Base-by-base conservation (phyloP, 2,113 vertebrate species). In the Illadopsis cleaveri region DNA sequence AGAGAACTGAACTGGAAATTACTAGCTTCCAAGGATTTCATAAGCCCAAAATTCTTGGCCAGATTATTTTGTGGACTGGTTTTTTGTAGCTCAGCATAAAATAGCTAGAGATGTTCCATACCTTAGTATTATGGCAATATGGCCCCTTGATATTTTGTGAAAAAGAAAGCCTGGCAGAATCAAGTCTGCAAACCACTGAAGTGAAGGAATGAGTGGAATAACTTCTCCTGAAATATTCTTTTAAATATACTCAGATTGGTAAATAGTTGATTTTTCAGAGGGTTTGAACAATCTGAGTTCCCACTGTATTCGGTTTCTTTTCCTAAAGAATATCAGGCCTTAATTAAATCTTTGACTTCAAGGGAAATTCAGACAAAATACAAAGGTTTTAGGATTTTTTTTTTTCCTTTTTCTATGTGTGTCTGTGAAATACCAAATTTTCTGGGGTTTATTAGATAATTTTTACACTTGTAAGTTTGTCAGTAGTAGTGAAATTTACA, bases 201-300 rank as follows among this genome's bases (percentile, higher is more conserved):
- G 11, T 51, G 11, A 5, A 56, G 1, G 22, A 83, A 71, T 54
- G 24, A 44, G 17, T 21, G 10, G 27, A 85, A 54, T 44, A 77
- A 0, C 6, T 64, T 3, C 4, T 82, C 78, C 28, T 58, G 19
- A 22, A 75, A 70, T 38, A 30, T 3, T 58, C 4, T 62, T 24
- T 35, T 48, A 14, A 51, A 83, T 68, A 27, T 65, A 35, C 13
- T 22, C 31, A 45, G 6, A 24, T 19, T 70, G 10, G 14, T 28
- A 62, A 80, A 13, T 24, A 45, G 10, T 50, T 3, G 0, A 15
- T 51, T 78, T 27, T 82, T 61, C 40, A 81, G 13, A 65, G 47
- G 3, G 5, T 58, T 70, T 54, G 9, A 72, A 66, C 7, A 68
- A 37, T 23, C 1, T 1, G 0, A 15, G 5, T 40, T 79, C 15